A percentile compares a stretch with the other conserved stretches of the same genome.
phyloP scores from a whole-genome alignment of 2,888 invertebrate genomes.

The Keiferia lycopersicella region DNA sequence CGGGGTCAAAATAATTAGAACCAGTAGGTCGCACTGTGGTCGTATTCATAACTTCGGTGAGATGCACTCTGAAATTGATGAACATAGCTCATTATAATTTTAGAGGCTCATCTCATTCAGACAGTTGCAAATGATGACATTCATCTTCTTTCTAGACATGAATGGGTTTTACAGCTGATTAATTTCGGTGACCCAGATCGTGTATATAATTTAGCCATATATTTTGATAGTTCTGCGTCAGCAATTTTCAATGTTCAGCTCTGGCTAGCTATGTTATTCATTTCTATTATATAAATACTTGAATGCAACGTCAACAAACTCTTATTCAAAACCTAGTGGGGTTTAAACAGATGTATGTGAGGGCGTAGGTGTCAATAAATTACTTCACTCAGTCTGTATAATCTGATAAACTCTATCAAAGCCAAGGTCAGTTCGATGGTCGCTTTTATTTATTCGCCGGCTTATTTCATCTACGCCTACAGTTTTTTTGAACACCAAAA shows the following conservation, averaged over 20 bases:
- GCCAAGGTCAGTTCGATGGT: conserved; percentile 14
- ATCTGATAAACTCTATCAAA: conserved; percentile 23
- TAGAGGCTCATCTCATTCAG: conserved; percentile 13
- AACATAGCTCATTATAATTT: conserved; percentile 14
- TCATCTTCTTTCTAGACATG: background rate
- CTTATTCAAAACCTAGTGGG: background rate
- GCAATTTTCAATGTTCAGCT: background rate
- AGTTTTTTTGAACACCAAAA: too few species aligned
- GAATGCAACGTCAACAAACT: conserved; percentile 3
- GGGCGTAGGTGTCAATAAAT: conserved; percentile 17
- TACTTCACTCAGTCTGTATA: conserved; percentile 16
- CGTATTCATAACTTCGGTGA: background rate
- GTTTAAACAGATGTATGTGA: background rate
- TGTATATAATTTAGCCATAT: background rate
- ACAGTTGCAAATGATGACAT: conserved; percentile 21
- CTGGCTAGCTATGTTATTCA: background rate
- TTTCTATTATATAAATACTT: background rate
- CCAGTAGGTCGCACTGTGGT: conserved; percentile 18
- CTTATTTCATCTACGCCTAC: conserved; percentile 4
- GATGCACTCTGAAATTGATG: conserved; percentile 17
- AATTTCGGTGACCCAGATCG: background rate
- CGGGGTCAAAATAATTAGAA: conserved; percentile 34
- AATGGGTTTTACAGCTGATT: background rate
- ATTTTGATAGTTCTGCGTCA: background rate
- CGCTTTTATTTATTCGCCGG: conserved; percentile 12